Conservation (phyloP, 2,113 vertebrate species). For the Porphyrio hochstetteri region DNA sequence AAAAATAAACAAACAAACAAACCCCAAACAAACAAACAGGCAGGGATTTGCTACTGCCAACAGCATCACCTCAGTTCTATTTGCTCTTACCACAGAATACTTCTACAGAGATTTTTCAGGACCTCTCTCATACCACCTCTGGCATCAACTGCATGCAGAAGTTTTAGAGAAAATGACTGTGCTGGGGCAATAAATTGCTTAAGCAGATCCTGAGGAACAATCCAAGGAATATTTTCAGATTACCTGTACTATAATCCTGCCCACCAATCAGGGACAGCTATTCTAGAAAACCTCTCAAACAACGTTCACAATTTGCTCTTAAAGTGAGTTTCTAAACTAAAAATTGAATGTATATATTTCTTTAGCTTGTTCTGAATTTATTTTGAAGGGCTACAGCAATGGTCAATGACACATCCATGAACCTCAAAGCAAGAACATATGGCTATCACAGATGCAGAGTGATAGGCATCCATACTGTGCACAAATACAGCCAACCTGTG, state of each 20-base stretch:
- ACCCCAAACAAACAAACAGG: neutral
- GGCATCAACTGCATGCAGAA: rapidly evolving
- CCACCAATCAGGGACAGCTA: neutral
- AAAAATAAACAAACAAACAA: constrained; percentile 23
- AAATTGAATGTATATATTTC: neutral
- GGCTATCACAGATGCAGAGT: neutral
- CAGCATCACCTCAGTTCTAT: neutral
- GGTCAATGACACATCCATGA: neutral
- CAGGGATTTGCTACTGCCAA: neutral
- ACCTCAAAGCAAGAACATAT: neutral
- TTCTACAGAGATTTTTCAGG: constrained; percentile 17
- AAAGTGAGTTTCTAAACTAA: neutral
- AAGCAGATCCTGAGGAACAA: neutral
- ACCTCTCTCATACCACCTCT: neutral
- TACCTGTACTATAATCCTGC: neutral
- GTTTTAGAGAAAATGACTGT: neutral
- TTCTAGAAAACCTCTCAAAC: neutral
- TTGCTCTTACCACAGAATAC: neutral
- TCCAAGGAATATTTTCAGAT: neutral
- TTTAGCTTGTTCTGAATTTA: neutral
- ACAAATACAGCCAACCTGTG: neutral
- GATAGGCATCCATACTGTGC: neutral
- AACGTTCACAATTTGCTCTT: neutral
- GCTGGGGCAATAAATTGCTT: neutral
- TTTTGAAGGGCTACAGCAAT: neutral